Evolutionary conservation across 2,113 vertebrate species (phyloP).

Genomic region (Gobius niger): DNA sequence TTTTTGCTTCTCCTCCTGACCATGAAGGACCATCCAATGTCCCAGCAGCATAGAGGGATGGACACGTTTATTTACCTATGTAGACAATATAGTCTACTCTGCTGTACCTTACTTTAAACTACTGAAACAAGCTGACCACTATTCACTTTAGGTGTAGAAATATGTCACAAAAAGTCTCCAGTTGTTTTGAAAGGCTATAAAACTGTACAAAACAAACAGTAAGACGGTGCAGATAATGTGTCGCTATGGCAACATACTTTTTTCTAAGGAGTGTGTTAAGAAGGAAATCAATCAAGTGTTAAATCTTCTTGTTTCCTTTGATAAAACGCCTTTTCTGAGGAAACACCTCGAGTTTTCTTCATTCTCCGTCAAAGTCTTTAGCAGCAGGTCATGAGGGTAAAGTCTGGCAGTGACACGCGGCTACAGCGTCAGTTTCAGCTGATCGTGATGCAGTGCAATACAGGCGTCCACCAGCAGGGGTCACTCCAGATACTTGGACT

Average conservation of each 20-base stretch:
- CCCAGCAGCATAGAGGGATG: too few species aligned
- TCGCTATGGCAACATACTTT: neutral
- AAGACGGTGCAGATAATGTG: neutral
- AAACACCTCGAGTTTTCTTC: neutral
- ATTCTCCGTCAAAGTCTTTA: neutral
- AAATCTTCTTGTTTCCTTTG: too few species aligned
- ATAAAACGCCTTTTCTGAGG: neutral
- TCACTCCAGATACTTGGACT: slow-evolving; percentile 28
- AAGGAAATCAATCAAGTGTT: neutral
- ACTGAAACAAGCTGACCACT: too few species aligned
- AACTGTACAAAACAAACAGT: slow-evolving; percentile 43
- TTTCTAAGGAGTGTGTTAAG: neutral
- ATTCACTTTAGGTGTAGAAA: too few species aligned
- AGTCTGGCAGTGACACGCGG: neutral
- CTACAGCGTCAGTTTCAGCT: neutral
- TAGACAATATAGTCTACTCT: too few species aligned
- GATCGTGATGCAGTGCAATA: neutral
- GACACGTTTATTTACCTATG: too few species aligned
- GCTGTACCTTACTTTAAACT: too few species aligned
- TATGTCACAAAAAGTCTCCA: too few species aligned
- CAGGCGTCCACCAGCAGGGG: slow-evolving; percentile 14
- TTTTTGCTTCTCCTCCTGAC: too few species aligned
- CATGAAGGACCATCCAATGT: too few species aligned
- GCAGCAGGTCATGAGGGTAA: neutral
- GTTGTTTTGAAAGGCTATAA: neutral